Evolutionary conservation across 2,797 vertebrate genomes (phyloP).

Genomic region (Anguilla obscura): DNA sequence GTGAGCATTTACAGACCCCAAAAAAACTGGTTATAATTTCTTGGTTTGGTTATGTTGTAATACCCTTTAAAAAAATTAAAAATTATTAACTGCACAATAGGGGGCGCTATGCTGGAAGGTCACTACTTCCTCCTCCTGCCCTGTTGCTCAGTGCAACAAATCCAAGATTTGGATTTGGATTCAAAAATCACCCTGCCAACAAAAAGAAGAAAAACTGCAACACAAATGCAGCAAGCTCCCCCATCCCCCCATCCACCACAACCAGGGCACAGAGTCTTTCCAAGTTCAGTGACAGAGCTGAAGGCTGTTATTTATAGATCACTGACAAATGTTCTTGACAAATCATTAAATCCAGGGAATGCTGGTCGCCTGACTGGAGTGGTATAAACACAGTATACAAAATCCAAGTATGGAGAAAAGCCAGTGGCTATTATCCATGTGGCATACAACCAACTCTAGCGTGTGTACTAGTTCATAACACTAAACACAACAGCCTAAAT

Average conservation of each 20-base stretch:
- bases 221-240: neutral
- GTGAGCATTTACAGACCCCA: neutral
- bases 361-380: constrained; percentile 52
- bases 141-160: neutral
- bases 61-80: neutral
- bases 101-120: neutral
- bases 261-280: constrained; percentile 19
- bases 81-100: neutral
- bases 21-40: neutral
- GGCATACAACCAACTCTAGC: neutral
- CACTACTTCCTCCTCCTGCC: neutral
- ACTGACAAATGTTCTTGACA: constrained; percentile 56
- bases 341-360: constrained; percentile 56
- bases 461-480: neutral
- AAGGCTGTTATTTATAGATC: constrained; percentile 58
- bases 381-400: constrained; percentile 38
- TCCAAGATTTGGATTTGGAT: neutral
- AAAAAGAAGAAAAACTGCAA: neutral
- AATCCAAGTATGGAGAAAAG: constrained; percentile 22
- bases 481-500: neutral
- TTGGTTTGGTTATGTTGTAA: neutral
- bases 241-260: neutral
- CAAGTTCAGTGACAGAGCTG: neutral
- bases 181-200: neutral
- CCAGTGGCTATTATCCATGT: neutral